These are phyloP conservation scores for Leptodactylus fuscus DNA, from an alignment of 2,113 vertebrate genomes.

Conservation along the genomic window DNA sequence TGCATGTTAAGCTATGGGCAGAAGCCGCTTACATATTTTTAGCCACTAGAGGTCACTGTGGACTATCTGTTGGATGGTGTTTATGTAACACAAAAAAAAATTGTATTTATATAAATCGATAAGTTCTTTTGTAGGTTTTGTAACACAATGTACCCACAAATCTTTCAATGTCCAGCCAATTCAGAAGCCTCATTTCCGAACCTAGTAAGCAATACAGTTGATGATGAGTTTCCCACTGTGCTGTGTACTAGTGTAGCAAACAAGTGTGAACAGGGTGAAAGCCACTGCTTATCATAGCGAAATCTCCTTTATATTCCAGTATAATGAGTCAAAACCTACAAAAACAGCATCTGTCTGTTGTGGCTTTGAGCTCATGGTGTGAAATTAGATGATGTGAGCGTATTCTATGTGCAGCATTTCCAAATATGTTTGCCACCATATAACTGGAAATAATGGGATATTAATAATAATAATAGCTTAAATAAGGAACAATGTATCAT, in stretches of 20 bases:
- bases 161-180: background rate
- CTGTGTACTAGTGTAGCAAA: background rate
- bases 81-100: slow-evolving; percentile 5
- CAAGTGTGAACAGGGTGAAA: background rate
- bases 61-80: background rate
- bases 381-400: background rate
- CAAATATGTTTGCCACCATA: background rate
- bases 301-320: background rate
- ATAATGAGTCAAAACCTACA: no score
- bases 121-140: background rate
- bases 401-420: background rate
- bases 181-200: background rate
- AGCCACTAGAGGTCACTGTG: slow-evolving; percentile 35
- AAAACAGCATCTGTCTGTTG: background rate
- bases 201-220: background rate
- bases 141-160: background rate
- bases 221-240: background rate
- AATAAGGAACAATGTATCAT: background rate
- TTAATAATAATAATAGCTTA: background rate
- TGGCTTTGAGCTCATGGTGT: background rate
- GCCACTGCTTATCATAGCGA: background rate
- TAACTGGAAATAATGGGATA: background rate
- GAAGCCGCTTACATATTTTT: background rate
- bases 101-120: background rate
- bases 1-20: background rate